phyloP scores from a whole-genome alignment of 2,113 vertebrate species.

The Megaleporinus macrocephalus region DNA sequence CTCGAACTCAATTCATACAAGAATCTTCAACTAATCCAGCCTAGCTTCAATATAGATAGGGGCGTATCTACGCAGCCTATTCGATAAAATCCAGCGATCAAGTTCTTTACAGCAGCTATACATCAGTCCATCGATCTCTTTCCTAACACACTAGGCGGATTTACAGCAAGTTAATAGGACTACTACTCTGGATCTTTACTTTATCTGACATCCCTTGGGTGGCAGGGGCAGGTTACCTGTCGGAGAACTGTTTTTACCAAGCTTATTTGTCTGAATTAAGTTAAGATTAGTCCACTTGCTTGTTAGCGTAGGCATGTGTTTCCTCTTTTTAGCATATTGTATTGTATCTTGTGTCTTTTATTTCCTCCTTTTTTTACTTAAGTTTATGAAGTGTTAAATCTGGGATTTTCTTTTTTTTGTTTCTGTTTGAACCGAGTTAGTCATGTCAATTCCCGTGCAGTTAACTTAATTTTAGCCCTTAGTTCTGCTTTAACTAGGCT shows the following conservation, averaged over 20 bases:
- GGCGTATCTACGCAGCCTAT: slow-evolving; percentile 49
- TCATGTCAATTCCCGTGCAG: slow-evolving; percentile 8
- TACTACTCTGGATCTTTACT: slow-evolving; percentile 58
- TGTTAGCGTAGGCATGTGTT: slow-evolving; percentile 60
- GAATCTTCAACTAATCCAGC: slow-evolving; percentile 49
- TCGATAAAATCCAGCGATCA: slow-evolving; percentile 45
- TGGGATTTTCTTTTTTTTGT: slow-evolving; percentile 5
- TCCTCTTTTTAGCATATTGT: slow-evolving; percentile 58
- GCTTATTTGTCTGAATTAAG: slow-evolving; percentile 52
- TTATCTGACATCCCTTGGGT: slow-evolving; percentile 52
- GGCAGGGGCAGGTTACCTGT: slow-evolving; percentile 48
- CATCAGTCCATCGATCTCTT: slow-evolving; percentile 26
- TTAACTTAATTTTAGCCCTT: slow-evolving; percentile 51
- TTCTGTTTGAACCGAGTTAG: not conserved
- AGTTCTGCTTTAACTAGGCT: slow-evolving; percentile 55
- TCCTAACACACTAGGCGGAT: slow-evolving; percentile 48
- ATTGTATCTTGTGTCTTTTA: slow-evolving; percentile 61
- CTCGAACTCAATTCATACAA: slow-evolving; percentile 51
- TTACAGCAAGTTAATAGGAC: slow-evolving; percentile 56
- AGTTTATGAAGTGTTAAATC: slow-evolving; percentile 54
- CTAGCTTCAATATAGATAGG: slow-evolving; percentile 54
- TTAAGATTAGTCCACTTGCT: slow-evolving; percentile 61
- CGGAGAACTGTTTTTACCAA: slow-evolving; percentile 43
- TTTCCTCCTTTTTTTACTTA: slow-evolving; percentile 45
- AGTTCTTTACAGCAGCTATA: slow-evolving; percentile 46